Conservation (phyloP, 2,797 vertebrate species). For the Euthynnus affinis region DNA sequence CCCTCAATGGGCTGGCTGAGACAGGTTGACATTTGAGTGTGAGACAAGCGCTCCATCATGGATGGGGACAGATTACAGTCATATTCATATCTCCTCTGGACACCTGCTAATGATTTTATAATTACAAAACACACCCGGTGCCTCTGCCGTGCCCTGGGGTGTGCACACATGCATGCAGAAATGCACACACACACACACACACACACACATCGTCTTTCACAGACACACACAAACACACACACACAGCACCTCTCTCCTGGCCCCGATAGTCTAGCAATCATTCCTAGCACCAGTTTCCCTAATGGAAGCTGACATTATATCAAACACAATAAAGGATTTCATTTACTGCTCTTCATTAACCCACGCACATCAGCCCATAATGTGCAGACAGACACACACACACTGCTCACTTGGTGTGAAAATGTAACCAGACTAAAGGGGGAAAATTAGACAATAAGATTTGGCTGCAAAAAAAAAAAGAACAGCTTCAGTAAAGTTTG, state of each 20-base stretch:
- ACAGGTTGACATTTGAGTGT: slow-evolving; percentile 87
- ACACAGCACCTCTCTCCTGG: slow-evolving; percentile 57
- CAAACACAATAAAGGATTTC: slow-evolving; percentile 98
- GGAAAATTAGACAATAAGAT: slow-evolving; percentile 78
- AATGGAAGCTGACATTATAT: slow-evolving; percentile 98
- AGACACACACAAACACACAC: slow-evolving; percentile 11
- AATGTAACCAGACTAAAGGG: slow-evolving; percentile 72
- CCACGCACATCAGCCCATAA: slow-evolving; percentile 60
- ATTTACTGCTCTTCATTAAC: slow-evolving; percentile 96
- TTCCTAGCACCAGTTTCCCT: slow-evolving; percentile 79
- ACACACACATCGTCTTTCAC: slow-evolving; percentile 26
- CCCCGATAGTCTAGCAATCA: slow-evolving; percentile 76
- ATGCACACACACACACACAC: slow-evolving; percentile 8
- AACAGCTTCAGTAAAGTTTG: slow-evolving; percentile 82
- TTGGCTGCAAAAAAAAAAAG: slow-evolving; percentile 82
- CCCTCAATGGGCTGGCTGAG: slow-evolving; percentile 70
- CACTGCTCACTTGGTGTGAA: slow-evolving; percentile 51
- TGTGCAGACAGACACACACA: slow-evolving; percentile 73
- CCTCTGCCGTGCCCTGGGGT: slow-evolving; percentile 68
- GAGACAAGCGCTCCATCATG: slow-evolving; percentile 84
- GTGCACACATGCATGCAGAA: slow-evolving; percentile 59
- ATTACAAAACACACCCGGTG: slow-evolving; percentile 83
- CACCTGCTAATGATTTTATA: slow-evolving; percentile 90
- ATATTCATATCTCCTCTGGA: slow-evolving; percentile 88
- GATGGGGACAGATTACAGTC: slow-evolving; percentile 86